phyloP scores from a whole-genome alignment of 2,888 invertebrate species.

The Lithophane semibrunnea region DNA sequence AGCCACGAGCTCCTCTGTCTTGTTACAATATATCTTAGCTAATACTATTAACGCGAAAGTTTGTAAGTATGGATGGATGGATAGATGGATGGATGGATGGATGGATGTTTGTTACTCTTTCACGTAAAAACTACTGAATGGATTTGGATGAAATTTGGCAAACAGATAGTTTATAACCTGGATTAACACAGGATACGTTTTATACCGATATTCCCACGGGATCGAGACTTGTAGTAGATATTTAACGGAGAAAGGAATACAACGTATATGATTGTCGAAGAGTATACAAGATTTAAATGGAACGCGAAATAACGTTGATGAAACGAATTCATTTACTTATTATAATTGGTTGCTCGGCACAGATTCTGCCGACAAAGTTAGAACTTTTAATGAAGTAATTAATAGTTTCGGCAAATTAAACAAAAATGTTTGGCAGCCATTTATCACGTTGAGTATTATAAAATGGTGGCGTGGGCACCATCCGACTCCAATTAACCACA shows the following conservation, averaged over 20 bases:
- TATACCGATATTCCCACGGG: too few relatives aligned
- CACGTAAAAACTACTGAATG: too few relatives aligned
- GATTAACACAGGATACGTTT: too few relatives aligned
- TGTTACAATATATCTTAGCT: too few relatives aligned
- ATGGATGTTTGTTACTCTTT: too few relatives aligned
- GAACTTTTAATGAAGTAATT: slow-evolving; percentile 54
- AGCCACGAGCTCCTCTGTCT: too few relatives aligned
- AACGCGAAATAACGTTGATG: slow-evolving; percentile 34
- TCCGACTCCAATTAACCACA: slow-evolving; percentile 20
- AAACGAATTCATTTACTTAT: slow-evolving; percentile 39
- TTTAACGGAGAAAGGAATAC: slow-evolving; percentile 13
- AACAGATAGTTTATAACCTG: too few relatives aligned
- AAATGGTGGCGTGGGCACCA: slow-evolving; percentile 29
- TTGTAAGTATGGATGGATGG: too few relatives aligned
- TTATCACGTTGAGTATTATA: slow-evolving; percentile 22
- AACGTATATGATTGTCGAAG: background rate
- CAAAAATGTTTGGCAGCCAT: slow-evolving; percentile 47
- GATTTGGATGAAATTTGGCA: too few relatives aligned
- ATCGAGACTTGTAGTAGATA: too few relatives aligned
- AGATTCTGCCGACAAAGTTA: slow-evolving; percentile 29
- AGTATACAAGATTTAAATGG: slow-evolving; percentile 10
- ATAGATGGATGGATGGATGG: too few relatives aligned
- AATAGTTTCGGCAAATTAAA: slow-evolving; percentile 57
- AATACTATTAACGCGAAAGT: too few relatives aligned
- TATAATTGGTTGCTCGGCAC: slow-evolving; percentile 43